These are phyloP conservation scores for Raja brachyura DNA, from an alignment of 2,113 vertebrate genomes.

Conservation along the genomic window DNA sequence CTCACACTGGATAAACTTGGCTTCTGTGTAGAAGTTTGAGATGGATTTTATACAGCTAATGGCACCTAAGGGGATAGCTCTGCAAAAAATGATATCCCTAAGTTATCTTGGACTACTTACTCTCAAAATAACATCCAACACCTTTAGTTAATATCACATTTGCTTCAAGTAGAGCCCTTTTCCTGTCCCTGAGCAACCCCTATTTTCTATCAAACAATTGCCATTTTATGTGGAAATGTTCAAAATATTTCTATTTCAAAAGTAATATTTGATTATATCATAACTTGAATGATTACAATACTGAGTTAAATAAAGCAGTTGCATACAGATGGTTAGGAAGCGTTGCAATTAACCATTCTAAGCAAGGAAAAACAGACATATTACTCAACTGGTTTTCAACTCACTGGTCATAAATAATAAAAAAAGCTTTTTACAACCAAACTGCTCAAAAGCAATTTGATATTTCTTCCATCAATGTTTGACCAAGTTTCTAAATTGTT, in stretches of 20 bases:
- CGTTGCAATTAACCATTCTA: not conserved
- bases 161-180: not conserved
- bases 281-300: not conserved
- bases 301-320: not conserved
- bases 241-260: not conserved
- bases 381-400: not conserved
- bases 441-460: not conserved
- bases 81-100: not conserved
- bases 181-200: not conserved
- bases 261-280: not conserved
- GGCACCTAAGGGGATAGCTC: not conserved
- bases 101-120: not conserved
- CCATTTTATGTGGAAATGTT: not conserved
- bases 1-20: no score
- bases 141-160: not conserved
- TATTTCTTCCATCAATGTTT: not conserved
- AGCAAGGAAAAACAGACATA: not conserved
- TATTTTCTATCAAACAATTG: not conserved
- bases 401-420: not conserved
- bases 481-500: slow-evolving; percentile 79
- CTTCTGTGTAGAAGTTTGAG: no score
- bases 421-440: not conserved
- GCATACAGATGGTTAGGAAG: not conserved
- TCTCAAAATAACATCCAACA: not conserved
- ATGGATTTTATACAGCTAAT: not conserved